These are phyloP conservation scores for Poecilia gillii DNA, from an alignment of 2,797 vertebrate species.

Conservation along the genomic window DNA sequence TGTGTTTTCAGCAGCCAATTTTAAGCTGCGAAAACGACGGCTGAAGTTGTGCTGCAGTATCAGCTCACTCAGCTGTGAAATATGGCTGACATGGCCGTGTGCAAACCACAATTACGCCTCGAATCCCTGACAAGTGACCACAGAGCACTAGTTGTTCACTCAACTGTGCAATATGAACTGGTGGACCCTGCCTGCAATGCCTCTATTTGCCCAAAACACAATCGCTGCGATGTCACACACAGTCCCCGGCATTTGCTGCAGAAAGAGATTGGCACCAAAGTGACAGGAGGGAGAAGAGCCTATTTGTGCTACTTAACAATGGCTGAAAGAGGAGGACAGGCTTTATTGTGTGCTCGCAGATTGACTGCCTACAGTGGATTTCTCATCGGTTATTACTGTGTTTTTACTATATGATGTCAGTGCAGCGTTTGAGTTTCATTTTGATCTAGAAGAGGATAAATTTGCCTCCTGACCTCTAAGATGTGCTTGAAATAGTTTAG, in stretches of 20 bases:
- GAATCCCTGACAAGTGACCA: slow-evolving; percentile 66
- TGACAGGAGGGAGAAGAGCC: slow-evolving; percentile 45
- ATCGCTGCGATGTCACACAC: slow-evolving; percentile 57
- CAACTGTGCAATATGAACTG: slow-evolving; percentile 62
- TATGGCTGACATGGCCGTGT: slow-evolving; percentile 62
- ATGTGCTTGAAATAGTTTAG: neutral
- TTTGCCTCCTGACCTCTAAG: neutral
- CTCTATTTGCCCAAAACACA: slow-evolving; percentile 59
- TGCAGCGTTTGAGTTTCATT: slow-evolving; percentile 16
- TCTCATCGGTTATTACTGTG: slow-evolving; percentile 29
- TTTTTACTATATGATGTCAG: slow-evolving; percentile 12
- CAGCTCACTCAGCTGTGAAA: slow-evolving; percentile 68
- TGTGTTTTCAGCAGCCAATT: slow-evolving; percentile 11
- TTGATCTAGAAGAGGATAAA: slow-evolving; percentile 8
- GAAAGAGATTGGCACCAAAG: slow-evolving; percentile 51
- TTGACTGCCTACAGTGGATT: slow-evolving; percentile 26
- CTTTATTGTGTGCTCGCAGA: slow-evolving; percentile 1
- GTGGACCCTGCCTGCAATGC: slow-evolving; percentile 56
- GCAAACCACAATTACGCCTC: slow-evolving; percentile 61
- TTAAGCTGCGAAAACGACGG: slow-evolving; percentile 18
- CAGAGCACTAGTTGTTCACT: slow-evolving; percentile 63
- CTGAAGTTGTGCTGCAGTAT: slow-evolving; percentile 47
- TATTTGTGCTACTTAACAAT: slow-evolving; percentile 51
- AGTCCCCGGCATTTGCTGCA: slow-evolving; percentile 27
- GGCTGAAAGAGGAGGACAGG: slow-evolving; percentile 30